Evolutionary conservation across 92 coral and sea anemone genomes (phyloP).

Genomic region (Palythoa heliodiscus): DNA sequence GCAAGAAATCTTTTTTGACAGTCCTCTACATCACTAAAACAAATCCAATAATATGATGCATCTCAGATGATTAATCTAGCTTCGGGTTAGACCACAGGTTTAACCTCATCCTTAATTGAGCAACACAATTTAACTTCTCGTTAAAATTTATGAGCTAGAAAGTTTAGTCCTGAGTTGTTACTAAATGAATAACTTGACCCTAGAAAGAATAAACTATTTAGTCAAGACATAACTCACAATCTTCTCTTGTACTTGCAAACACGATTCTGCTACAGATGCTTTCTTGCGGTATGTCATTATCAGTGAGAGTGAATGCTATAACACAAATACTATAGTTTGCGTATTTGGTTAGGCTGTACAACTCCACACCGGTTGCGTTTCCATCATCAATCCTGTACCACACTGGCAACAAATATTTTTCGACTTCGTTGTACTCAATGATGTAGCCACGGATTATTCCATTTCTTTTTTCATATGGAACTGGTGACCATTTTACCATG

Average conservation of each 20-base stretch:
- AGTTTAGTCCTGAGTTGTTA: no score
- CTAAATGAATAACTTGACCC: background rate
- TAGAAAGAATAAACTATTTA: background rate
- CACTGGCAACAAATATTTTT: background rate
- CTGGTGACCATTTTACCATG: constrained; percentile 28
- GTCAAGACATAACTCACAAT: background rate
- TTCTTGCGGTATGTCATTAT: background rate
- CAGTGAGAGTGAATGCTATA: background rate
- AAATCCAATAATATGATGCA: no score
- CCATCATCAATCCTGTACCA: background rate
- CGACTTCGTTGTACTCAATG: background rate
- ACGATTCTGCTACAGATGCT: background rate
- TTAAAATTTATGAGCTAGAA: no score
- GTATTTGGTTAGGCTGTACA: background rate
- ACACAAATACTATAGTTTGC: background rate
- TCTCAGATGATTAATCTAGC: no score
- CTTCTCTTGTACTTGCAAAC: constrained; percentile 16
- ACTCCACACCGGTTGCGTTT: background rate
- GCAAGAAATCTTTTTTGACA: no score
- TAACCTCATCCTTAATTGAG: no score
- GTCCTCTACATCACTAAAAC: no score
- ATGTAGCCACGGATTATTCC: constrained; percentile 14
- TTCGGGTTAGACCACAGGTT: no score
- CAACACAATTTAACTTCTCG: no score
- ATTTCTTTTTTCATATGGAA: constrained; percentile 10